phyloP scores from a whole-genome alignment of 2,888 invertebrate genomes.

The Athetis lepigone region DNA sequence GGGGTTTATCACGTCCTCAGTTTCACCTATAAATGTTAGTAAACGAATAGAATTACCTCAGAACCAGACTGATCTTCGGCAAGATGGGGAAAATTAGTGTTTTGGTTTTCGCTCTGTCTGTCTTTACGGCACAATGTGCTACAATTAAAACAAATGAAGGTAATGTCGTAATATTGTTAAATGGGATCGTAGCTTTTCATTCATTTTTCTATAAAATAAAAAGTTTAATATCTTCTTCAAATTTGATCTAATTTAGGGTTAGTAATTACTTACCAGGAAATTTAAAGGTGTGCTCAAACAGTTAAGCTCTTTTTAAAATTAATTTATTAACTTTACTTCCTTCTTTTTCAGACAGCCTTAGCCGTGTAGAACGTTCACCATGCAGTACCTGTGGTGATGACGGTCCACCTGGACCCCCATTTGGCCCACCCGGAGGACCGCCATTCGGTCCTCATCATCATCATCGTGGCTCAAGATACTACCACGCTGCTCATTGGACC shows the following conservation, averaged over 20 bases:
- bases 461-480: slow-evolving; percentile 52
- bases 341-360: slow-evolving; percentile 38
- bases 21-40: slow-evolving; percentile 74
- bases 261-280: no score
- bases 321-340: no score
- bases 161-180: no score
- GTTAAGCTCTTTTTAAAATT: no score
- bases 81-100: slow-evolving; percentile 57
- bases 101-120: slow-evolving; percentile 64
- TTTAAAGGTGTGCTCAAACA: no score
- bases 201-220: no score
- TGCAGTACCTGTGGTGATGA: slow-evolving; percentile 47
- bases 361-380: slow-evolving; percentile 56
- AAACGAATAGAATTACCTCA: slow-evolving; percentile 57
- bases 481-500: slow-evolving; percentile 78
- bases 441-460: no score
- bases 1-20: slow-evolving; percentile 60
- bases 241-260: no score
- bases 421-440: slow-evolving; percentile 19
- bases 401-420: slow-evolving; percentile 41
- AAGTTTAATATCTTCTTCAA: no score
- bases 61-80: slow-evolving; percentile 66
- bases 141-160: slow-evolving; percentile 62
- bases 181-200: no score
- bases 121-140: slow-evolving; percentile 67